Percentiles rank a stretch among this genome's conserved stretches.
Conservation (phyloP, 2,113 vertebrate species). For the Bucco capensis region DNA sequence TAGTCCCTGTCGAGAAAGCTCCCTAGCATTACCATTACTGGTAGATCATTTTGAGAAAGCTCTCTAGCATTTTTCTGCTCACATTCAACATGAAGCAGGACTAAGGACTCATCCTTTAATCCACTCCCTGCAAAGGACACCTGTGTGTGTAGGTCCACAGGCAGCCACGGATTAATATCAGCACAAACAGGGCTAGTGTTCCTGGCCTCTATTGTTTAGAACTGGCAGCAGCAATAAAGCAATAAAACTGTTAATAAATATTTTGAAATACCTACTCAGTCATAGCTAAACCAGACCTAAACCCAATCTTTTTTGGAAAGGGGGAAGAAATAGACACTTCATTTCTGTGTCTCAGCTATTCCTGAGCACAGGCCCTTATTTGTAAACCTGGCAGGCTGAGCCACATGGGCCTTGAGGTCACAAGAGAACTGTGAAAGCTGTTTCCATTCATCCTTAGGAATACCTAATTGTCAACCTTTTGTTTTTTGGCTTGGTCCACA, state of each 20-base stretch:
- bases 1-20: background rate
- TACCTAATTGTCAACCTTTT: background rate
- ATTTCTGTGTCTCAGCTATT: constrained; percentile 3
- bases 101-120: background rate
- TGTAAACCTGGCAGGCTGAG: constrained; percentile 22
- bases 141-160: background rate
- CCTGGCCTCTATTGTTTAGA: constrained; percentile 21
- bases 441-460: background rate
- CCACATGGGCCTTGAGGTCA: background rate
- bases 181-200: constrained; percentile 19
- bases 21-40: background rate
- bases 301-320: constrained; percentile 21
- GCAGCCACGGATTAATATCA: background rate
- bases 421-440: background rate
- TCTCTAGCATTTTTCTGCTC: background rate
- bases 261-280: constrained; percentile 62
- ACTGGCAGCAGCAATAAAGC: constrained; percentile 53
- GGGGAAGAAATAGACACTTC: constrained; percentile 34
- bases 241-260: constrained; percentile 57
- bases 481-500: background rate
- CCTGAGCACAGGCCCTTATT: background rate
- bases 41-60: background rate
- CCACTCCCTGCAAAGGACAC: background rate
- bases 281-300: constrained; percentile 33
- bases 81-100: background rate